phyloP scores from a whole-genome alignment of 2,113 vertebrate species.

The Nothobranchius furzeri region DNA sequence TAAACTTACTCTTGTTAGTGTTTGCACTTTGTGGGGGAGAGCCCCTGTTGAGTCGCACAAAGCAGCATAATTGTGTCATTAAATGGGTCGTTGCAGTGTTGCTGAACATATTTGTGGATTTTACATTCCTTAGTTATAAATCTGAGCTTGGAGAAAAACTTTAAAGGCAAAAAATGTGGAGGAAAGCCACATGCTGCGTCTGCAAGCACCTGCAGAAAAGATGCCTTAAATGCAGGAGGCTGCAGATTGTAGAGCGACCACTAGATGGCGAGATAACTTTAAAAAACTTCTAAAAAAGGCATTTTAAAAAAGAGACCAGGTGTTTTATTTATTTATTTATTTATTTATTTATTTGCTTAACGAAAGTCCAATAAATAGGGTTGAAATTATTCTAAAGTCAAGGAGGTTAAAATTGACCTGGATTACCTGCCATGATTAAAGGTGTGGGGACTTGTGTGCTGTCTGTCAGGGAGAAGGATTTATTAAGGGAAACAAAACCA shows the following conservation, averaged over 20 bases:
- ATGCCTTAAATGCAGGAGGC: background rate
- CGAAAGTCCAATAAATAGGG: no score
- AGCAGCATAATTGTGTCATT: constrained; percentile 8
- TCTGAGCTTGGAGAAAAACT: background rate
- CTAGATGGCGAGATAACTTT: constrained; percentile 58
- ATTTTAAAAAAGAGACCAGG: background rate
- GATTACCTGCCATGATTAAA: no score
- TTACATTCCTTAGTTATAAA: background rate
- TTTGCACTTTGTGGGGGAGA: constrained; percentile 12
- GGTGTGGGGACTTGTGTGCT: constrained; percentile 11
- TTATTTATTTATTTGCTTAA: no score
- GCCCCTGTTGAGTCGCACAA: constrained; percentile 14
- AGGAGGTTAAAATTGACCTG: no score
- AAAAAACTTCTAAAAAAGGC: background rate
- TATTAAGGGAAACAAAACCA: constrained; percentile 22
- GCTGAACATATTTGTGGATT: constrained; percentile 9
- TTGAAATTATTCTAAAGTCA: no score
- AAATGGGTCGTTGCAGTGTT: constrained; percentile 13
- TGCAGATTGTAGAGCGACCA: constrained; percentile 27
- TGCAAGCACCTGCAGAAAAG: background rate
- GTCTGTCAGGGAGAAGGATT: constrained; percentile 38
- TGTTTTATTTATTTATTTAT: background rate
- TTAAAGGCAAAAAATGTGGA: no score
- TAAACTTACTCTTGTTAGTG: constrained; percentile 29
- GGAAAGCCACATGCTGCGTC: no score